Evolutionary conservation across 2,113 vertebrate species (phyloP), one percentile per base, ranked within the genome.

Genomic region (Clupea harengus): DNA sequence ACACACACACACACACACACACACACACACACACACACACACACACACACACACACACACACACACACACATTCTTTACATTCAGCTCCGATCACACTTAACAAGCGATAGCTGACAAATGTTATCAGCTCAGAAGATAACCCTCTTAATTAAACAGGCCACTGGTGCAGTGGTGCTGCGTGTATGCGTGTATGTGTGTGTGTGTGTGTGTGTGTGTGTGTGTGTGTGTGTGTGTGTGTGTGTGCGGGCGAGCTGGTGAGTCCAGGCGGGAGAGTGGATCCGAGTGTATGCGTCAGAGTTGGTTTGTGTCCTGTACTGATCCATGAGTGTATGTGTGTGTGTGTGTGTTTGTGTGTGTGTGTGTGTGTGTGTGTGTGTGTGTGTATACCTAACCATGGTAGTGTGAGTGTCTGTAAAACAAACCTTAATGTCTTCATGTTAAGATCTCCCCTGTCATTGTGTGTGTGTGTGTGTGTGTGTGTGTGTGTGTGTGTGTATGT

Each of bases 401-500:
- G 54, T 60, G 54, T 60, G 54, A 64, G 6, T 52, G 52, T 89
- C 95, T 93, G 87, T 52, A 39, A 39, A 39, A 39, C 39, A 39
- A 39, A 39, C 39, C 39, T 39, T 39, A 39, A 39, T 39, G 39
- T 39, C 39, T 39, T 39, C 39, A 39, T 39, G 39, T 39, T 39
- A 39, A 39, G 39, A 2, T 39, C 2, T 39, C 39, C 39, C 39
- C 39, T 39, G 39, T 2, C 2, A 39, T 5, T 18, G 13, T 64
- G 22, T 28, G 57, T 22, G 22, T 60, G n/a, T 67, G 60, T 28
- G n/a, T 28, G n/a, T 25, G 22, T 25, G n/a, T 67, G n/a, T 81
- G 78, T 44, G 45, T 57, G 78, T 22, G 15, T 45, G 78, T 45
- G 78, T 18, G 32, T 81, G 45, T 45, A 3, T 67, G 60, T 67